These are phyloP conservation scores for Drosophila lacteicornis DNA, from an alignment of 1,140 invertebrate species.

Conservation along the genomic window DNA sequence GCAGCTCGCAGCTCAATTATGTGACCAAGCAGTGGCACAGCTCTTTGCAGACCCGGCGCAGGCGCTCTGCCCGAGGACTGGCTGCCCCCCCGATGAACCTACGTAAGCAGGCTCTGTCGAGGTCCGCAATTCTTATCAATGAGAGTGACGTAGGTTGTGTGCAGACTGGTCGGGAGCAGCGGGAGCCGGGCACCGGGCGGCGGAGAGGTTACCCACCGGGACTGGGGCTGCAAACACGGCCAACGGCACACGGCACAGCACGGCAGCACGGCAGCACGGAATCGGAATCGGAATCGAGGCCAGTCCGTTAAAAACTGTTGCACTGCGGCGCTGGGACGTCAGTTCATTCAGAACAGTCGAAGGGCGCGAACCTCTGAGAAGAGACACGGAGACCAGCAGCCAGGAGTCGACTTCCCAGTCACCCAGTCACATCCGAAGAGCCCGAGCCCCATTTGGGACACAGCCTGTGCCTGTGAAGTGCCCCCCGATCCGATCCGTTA, in stretches of 20 bases:
- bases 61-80: conserved; percentile 24
- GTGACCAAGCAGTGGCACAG: conserved; percentile 8
- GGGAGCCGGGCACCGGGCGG: neutral
- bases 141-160: conserved; percentile 77
- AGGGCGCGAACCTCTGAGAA: conserved; percentile 58
- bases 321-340: conserved; percentile 61
- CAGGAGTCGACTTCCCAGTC: conserved; percentile 39
- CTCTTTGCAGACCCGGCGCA: conserved; percentile 58
- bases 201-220: conserved; percentile 15
- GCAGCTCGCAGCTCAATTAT: neutral
- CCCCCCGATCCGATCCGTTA: conserved; percentile 4
- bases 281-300: conserved; percentile 57
- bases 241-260: conserved; percentile 40
- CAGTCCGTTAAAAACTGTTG: conserved; percentile 84
- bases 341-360: conserved; percentile 84
- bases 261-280: conserved; percentile 7
- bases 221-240: conserved; percentile 57
- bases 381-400: conserved; percentile 16
- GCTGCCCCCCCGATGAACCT: conserved; percentile 27
- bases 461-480: conserved; percentile 16
- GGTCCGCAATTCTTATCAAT: conserved; percentile 77
- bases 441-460: conserved; percentile 25
- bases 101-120: conserved; percentile 64
- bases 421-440: conserved; percentile 9
- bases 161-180: conserved; percentile 40